These are phyloP conservation scores for Cryptus armator DNA, from an alignment of 2,888 invertebrate genomes.

Conservation along the genomic window DNA sequence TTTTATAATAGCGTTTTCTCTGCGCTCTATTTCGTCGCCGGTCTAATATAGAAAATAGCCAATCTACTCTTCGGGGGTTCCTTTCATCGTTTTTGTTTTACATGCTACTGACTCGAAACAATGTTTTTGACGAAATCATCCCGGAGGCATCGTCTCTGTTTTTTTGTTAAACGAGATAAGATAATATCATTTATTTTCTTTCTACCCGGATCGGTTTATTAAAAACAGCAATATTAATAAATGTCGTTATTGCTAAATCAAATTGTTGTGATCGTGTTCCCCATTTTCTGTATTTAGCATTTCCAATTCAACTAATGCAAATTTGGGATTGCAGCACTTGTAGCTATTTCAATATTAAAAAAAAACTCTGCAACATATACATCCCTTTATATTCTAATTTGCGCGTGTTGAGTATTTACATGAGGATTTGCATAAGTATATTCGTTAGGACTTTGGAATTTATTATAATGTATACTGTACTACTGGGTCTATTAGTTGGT, in stretches of 20 bases:
- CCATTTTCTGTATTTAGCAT: no score
- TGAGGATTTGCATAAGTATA: neutral
- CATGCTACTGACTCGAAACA: neutral
- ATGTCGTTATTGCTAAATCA: no score
- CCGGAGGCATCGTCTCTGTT: neutral
- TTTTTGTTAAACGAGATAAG: neutral
- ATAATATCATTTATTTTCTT: no score
- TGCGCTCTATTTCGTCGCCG: neutral
- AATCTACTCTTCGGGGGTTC: slow-evolving; percentile 21
- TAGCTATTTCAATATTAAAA: neutral
- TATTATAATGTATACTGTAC: neutral
- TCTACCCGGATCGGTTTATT: no score
- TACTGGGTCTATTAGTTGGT: slow-evolving; percentile 62
- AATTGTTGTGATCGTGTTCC: no score
- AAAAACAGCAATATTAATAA: no score
- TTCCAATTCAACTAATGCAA: no score
- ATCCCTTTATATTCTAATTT: neutral
- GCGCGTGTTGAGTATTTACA: neutral
- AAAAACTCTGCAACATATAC: neutral
- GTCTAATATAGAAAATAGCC: slow-evolving; percentile 35
- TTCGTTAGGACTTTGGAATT: neutral
- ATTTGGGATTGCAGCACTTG: no score
- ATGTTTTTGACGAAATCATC: neutral
- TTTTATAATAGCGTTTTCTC: slow-evolving; percentile 48
- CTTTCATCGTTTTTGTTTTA: neutral